Evolutionary conservation across 2,113 vertebrate genomes (phyloP).

Genomic region (Phycodurus eques): DNA sequence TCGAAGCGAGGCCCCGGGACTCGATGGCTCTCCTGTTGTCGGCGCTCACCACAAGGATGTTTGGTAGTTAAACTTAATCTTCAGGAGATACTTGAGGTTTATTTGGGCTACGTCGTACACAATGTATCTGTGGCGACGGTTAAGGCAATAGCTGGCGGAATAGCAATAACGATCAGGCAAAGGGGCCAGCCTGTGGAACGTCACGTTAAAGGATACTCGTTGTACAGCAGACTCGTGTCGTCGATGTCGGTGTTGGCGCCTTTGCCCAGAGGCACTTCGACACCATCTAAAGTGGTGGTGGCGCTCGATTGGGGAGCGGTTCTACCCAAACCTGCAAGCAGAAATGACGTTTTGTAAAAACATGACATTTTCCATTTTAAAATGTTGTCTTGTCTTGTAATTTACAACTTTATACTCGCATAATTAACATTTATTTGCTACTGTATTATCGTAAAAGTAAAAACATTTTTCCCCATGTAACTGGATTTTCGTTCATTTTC

Average conservation of each 20-base stretch:
- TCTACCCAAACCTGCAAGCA: conserved; percentile 85
- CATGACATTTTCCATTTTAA: background rate
- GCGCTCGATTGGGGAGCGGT: conserved; percentile 88
- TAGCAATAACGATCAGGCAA: background rate
- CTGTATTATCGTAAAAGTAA: too few relatives aligned
- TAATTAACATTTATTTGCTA: background rate
- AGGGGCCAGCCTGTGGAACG: background rate
- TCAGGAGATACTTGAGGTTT: conserved; percentile 95
- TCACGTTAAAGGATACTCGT: conserved; percentile 97
- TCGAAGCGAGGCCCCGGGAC: background rate
- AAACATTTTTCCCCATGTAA: background rate
- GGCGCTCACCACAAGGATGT: conserved; percentile 87
- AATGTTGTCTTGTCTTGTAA: background rate
- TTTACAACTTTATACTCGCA: background rate
- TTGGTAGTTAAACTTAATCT: conserved; percentile 96
- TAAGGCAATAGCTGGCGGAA: conserved; percentile 59
- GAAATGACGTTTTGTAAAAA: background rate
- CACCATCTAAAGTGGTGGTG: conserved; percentile 80
- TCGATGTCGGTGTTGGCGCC: conserved; percentile 83
- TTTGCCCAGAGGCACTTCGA: conserved; percentile 89
- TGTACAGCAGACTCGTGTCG: conserved; percentile 95
- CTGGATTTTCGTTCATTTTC: too few relatives aligned
- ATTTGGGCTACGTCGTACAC: conserved; percentile 95
- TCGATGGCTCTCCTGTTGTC: background rate
- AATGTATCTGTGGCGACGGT: conserved; percentile 85